Conservation (phyloP, 2,888 invertebrate genomes). For the Heteromurus nitidus region DNA sequence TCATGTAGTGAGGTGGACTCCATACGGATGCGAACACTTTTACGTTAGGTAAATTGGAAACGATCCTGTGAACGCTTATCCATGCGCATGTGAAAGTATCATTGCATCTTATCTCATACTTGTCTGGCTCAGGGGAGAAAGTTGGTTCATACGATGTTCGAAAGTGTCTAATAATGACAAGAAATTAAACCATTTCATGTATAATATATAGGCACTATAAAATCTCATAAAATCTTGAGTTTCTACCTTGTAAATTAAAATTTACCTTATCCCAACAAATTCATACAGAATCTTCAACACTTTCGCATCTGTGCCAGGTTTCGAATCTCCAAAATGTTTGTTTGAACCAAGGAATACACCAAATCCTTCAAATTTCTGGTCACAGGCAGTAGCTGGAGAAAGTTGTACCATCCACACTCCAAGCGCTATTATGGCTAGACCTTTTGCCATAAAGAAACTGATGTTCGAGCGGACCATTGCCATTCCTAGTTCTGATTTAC, state of each 20-base stretch:
- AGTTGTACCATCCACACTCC: too few relatives aligned
- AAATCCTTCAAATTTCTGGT: conserved; percentile 67
- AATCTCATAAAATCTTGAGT: neutral
- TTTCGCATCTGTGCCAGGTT: conserved; percentile 38
- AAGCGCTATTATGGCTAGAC: too few relatives aligned
- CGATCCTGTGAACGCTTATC: conserved; percentile 50
- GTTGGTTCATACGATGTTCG: conserved; percentile 63
- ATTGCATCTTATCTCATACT: conserved; percentile 60
- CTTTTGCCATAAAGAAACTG: too few relatives aligned
- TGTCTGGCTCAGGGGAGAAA: conserved; percentile 58
- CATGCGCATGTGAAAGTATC: conserved; percentile 61
- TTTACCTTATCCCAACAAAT: conserved; percentile 64
- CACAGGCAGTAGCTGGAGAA: too few relatives aligned
- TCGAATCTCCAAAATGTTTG: conserved; percentile 34
- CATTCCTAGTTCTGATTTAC: too few relatives aligned
- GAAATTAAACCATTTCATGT: neutral
- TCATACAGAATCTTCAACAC: conserved; percentile 59
- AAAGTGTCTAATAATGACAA: conserved; percentile 41
- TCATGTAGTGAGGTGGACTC: conserved; percentile 71
- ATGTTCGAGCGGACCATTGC: too few relatives aligned
- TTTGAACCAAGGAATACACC: conserved; percentile 65
- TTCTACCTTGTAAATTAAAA: too few relatives aligned
- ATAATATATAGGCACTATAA: neutral
- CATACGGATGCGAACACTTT: conserved; percentile 66
- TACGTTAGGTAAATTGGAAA: conserved; percentile 37